Percentiles rank a stretch among this genome's conserved stretches.
phyloP scores from a whole-genome alignment of 2,113 vertebrate genomes.

The Phainopepla nitens region DNA sequence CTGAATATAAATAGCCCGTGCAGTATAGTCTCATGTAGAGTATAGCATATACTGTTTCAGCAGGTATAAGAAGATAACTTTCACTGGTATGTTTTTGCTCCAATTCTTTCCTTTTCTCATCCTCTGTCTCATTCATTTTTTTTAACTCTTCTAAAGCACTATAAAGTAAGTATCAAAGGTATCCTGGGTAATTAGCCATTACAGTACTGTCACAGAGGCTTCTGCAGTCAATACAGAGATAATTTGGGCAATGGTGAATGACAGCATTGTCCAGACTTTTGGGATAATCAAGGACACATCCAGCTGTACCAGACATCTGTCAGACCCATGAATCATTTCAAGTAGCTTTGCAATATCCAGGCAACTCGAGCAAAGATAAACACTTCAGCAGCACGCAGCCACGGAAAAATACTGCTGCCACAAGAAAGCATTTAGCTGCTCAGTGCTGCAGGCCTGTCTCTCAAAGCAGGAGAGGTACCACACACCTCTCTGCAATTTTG shows the following conservation, averaged over 20 bases:
- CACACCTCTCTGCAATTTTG: not conserved
- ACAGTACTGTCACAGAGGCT: conserved; percentile 97
- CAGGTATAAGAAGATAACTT: conserved; percentile 29
- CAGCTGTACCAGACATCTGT: conserved; percentile 99
- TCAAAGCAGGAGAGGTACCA: not conserved
- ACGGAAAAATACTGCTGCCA: conserved; percentile 69
- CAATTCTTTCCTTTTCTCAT: conserved; percentile 32
- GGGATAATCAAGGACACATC: conserved; percentile 99
- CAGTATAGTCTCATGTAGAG: not conserved
- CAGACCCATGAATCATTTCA: conserved; percentile 99
- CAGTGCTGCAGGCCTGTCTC: not conserved
- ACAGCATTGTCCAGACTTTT: conserved; percentile 99
- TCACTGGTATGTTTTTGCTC: conserved; percentile 51
- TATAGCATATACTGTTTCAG: not conserved
- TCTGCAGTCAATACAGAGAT: conserved; percentile 99
- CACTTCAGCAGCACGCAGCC: conserved; percentile 77
- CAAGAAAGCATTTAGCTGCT: conserved; percentile 42
- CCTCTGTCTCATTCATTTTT: not conserved
- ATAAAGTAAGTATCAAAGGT: conserved; percentile 92
- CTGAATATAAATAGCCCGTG: conserved; percentile 58
- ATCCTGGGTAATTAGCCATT: conserved; percentile 99
- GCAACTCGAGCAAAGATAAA: conserved; percentile 88
- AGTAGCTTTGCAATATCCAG: conserved; percentile 85
- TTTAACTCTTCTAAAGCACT: conserved; percentile 70
- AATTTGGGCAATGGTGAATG: conserved; percentile 99